A percentile compares a stretch with the other conserved stretches of the same genome.
Evolutionary conservation across 1,140 invertebrate species (phyloP).

Genomic region (Euura saliciscinereae): DNA sequence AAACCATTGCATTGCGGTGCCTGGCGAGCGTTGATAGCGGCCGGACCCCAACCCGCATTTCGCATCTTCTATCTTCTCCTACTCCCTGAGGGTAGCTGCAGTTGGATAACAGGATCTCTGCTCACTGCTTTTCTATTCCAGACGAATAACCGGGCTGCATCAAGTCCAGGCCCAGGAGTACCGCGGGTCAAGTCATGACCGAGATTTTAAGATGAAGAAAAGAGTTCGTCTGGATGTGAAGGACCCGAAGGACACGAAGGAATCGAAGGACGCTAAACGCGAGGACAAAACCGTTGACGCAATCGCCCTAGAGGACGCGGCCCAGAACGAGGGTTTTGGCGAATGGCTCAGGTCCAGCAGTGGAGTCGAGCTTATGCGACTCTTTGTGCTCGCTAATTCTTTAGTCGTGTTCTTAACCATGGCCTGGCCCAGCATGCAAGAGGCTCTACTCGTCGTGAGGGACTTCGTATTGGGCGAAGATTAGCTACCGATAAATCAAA

Average conservation of each 20-base stretch:
- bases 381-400: conserved; percentile 66
- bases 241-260: conserved; percentile 13
- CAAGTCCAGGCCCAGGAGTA: background rate
- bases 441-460: conserved; percentile 47
- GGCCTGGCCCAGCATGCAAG: conserved; percentile 62
- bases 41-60: conserved; percentile 18
- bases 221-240: conserved; percentile 25
- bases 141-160: background rate
- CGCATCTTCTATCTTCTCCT: background rate
- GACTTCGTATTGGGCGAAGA: conserved; percentile 52
- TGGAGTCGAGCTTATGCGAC: conserved; percentile 63
- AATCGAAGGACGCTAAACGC: conserved; percentile 6
- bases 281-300: conserved; percentile 30
- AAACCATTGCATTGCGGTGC: background rate
- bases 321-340: conserved; percentile 59
- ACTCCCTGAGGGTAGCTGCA: background rate
- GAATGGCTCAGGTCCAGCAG: conserved; percentile 63
- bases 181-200: no score
- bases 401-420: conserved; percentile 62
- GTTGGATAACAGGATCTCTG: background rate
- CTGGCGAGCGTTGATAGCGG: conserved; percentile 40
- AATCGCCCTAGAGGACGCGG: conserved; percentile 40
- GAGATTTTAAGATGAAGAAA: conserved; percentile 31
- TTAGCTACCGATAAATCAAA: conserved; percentile 15
- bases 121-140: background rate